Evolutionary conservation across 2,888 invertebrate species (phyloP), one percentile per base, ranked within the genome.

Genomic region (Linnaemya vulpina): DNA sequence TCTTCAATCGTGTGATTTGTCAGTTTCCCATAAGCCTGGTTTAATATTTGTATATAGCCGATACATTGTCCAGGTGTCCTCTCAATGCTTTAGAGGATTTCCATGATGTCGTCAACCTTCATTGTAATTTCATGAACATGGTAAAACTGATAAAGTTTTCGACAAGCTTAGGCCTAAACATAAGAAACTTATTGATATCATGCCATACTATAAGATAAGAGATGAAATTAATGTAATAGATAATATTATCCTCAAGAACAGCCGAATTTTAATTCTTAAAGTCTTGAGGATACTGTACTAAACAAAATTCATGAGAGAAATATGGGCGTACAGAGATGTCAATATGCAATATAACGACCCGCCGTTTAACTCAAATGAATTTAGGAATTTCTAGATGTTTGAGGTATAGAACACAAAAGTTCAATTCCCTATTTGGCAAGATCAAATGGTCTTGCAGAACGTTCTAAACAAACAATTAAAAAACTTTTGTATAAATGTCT

Each of bases 381-480:
- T 79, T 62, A 62, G 53, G 11, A 63, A 51, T 70, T 78, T 25
- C 11, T 40, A 13, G 51, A 7, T 13, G 46, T 25, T 35, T 79
- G 63, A 63, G 62, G 25, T 53, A 20, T 78, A 25, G 20, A 51
- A 1, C 70, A 78, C 20, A 70, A 62, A 53, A 70, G 62, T n/a
- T n/a, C n/a, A n/a, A n/a, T 10, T 30, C 76, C 58, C 3, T 55
- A 75, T 25, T 65, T 75, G 10, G 38, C 63, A 58, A 76, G 76
- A 49, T 67, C 76, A 58, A 65, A 76, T 30, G 74, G 65, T 46
- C 76, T 76, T 55, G 76, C 63, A n/a, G 63, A 63, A 15, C 63
- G 40, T 40, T 75, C 75, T 43, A 75, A 65, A 30, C 75, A 65
- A 30, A 77, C 68, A 55, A 55, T 68, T 68, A 68, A 60, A 68